These are phyloP conservation scores for Notodonta dromedarius DNA, from an alignment of 2,888 invertebrate species.

Conservation along the genomic window DNA sequence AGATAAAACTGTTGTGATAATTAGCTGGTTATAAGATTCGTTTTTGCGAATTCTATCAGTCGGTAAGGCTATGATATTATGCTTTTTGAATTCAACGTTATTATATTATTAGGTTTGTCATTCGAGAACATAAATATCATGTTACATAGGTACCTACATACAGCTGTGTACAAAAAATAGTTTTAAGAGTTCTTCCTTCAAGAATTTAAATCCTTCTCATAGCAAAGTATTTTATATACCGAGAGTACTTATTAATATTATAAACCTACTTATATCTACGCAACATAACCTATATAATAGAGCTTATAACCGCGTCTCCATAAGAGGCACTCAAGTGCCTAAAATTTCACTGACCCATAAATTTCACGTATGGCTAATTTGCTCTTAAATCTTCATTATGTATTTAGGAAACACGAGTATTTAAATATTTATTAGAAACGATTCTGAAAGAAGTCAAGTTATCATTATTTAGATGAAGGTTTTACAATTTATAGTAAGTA, in stretches of 20 bases:
- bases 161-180: not conserved
- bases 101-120: conserved; percentile 9
- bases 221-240: too few species aligned
- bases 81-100: conserved; percentile 25
- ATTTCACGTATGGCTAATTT: conserved; percentile 33
- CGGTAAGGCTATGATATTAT: conserved; percentile 27
- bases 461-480: too few species aligned
- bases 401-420: conserved; percentile 11
- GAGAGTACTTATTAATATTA: too few species aligned
- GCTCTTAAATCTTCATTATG: conserved; percentile 25
- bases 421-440: not conserved
- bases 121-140: not conserved
- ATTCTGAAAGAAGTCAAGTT: too few species aligned
- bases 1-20: conserved; percentile 14
- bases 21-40: conserved; percentile 33
- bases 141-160: conserved; percentile 10
- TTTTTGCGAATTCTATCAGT: conserved; percentile 26
- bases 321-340: conserved; percentile 31
- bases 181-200: too few species aligned
- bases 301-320: conserved; percentile 18
- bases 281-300: not conserved
- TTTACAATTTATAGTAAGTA: too few species aligned
- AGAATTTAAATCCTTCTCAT: too few species aligned
- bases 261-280: too few species aligned
- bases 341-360: conserved; percentile 43